Percentiles rank a stretch among this genome's conserved stretches.
phyloP scores from a whole-genome alignment of 35 echinoderm and acorn worm species.

The Nesometra sesokonis region DNA sequence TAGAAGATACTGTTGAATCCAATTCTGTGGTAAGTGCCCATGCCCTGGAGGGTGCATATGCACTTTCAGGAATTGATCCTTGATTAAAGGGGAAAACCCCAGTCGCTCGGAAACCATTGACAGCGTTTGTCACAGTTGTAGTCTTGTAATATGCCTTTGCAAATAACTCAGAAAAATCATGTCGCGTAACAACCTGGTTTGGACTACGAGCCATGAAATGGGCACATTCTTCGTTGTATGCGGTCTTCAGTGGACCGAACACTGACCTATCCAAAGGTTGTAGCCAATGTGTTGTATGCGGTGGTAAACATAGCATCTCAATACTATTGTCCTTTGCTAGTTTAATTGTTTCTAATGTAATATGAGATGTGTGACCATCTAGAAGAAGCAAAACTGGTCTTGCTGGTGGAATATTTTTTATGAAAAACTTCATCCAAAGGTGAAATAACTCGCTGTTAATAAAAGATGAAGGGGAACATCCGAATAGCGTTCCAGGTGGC shows the following conservation, averaged over 20 bases:
- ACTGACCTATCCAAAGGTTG: slow-evolving; percentile 17
- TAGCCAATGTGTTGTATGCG: slow-evolving; percentile 38
- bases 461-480: slow-evolving; percentile 4
- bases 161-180: slow-evolving; percentile 31
- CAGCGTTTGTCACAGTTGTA: slow-evolving; percentile 2
- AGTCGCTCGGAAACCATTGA: slow-evolving; percentile 13
- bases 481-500: slow-evolving; percentile 26
- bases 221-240: slow-evolving; percentile 22
- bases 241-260: slow-evolving; percentile 32
- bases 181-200: slow-evolving; percentile 21
- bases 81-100: slow-evolving; percentile 33
- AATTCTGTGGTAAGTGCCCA: slow-evolving; percentile 7
- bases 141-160: slow-evolving; percentile 5
- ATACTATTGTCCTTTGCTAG: slow-evolving; percentile 17
- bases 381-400: slow-evolving; percentile 15
- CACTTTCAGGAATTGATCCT: slow-evolving; percentile 2
- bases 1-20: neutral
- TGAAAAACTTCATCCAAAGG: slow-evolving; percentile 23
- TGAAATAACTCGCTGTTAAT: slow-evolving; percentile 41
- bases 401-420: slow-evolving; percentile 1
- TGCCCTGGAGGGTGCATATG: neutral
- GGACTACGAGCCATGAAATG: neutral
- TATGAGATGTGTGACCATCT: slow-evolving; percentile 26
- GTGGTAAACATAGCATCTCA: slow-evolving; percentile 26
- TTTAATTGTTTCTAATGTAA: slow-evolving; percentile 11